A percentile compares a stretch with the other conserved stretches of the same genome.
Evolutionary conservation across 2,888 invertebrate species (phyloP).

Genomic region (Cantharis nigra): DNA sequence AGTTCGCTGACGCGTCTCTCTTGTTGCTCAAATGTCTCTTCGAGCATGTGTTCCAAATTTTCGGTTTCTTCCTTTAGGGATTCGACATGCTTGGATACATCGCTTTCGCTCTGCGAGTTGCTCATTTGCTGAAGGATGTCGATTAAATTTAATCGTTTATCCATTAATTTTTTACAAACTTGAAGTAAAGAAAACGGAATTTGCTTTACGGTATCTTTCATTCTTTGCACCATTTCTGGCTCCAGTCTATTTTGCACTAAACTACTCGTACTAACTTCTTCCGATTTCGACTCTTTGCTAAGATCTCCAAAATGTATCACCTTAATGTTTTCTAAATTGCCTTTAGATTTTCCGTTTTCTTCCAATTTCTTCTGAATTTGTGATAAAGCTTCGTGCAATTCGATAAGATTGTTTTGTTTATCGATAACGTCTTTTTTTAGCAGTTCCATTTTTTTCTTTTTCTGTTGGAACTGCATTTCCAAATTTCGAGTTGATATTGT

Average conservation of each 20-base stretch:
- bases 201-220: conserved; percentile 47
- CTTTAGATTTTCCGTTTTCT: conserved; percentile 38
- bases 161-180: conserved; percentile 47
- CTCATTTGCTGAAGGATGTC: conserved; percentile 44
- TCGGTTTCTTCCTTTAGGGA: conserved; percentile 38
- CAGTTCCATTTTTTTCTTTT: conserved; percentile 46
- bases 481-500: conserved; percentile 25
- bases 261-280: not conserved
- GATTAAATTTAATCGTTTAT: conserved; percentile 42
- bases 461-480: conserved; percentile 50
- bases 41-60: conserved; percentile 42
- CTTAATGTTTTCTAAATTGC: conserved; percentile 33
- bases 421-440: conserved; percentile 47
- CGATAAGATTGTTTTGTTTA: conserved; percentile 49
- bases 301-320: not conserved
- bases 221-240: conserved; percentile 37
- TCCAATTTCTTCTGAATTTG: conserved; percentile 49
- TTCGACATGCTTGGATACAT: conserved; percentile 41
- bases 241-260: conserved; percentile 22
- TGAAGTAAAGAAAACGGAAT: conserved; percentile 46
- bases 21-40: conserved; percentile 40
- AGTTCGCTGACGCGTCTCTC: conserved; percentile 15
- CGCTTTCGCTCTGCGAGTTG: conserved; percentile 40
- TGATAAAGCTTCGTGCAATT: conserved; percentile 47
- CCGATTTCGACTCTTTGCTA: not conserved